Evolutionary conservation across 2,113 vertebrate species (phyloP).

Genomic region (Symphodus melops): DNA sequence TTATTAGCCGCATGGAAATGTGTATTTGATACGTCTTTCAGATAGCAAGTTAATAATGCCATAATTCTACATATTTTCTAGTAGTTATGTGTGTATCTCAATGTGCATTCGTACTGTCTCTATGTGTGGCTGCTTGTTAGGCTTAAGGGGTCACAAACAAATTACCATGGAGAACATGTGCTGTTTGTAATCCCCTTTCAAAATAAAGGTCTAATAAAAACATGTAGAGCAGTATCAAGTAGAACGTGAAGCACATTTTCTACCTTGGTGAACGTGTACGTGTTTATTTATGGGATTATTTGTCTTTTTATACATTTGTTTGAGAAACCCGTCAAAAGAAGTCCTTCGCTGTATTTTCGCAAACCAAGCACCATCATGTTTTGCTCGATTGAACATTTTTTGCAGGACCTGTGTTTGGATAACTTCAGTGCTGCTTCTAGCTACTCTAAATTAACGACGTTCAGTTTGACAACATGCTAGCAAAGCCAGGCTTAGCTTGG

Average conservation of each 20-base stretch:
- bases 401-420: too few relatives aligned
- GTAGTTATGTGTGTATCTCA: neutral
- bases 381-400: too few relatives aligned
- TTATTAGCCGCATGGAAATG: conserved; percentile 11
- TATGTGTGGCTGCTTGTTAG: neutral
- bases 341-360: too few relatives aligned
- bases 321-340: too few relatives aligned
- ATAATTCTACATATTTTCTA: conserved; percentile 4
- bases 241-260: neutral
- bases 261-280: neutral
- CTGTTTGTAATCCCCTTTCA: conserved; percentile 2
- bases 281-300: neutral
- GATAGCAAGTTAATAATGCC: neutral
- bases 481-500: too few relatives aligned
- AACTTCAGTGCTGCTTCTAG: neutral
- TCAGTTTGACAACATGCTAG: neutral
- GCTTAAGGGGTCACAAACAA: neutral
- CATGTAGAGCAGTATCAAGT: neutral
- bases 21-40: conserved; percentile 12
- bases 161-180: neutral
- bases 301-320: neutral
- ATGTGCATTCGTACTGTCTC: neutral
- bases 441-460: neutral
- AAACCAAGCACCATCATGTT: too few relatives aligned
- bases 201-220: neutral